phyloP scores from a whole-genome alignment of 1,140 invertebrate genomes.

The Diorhabda elongata region DNA sequence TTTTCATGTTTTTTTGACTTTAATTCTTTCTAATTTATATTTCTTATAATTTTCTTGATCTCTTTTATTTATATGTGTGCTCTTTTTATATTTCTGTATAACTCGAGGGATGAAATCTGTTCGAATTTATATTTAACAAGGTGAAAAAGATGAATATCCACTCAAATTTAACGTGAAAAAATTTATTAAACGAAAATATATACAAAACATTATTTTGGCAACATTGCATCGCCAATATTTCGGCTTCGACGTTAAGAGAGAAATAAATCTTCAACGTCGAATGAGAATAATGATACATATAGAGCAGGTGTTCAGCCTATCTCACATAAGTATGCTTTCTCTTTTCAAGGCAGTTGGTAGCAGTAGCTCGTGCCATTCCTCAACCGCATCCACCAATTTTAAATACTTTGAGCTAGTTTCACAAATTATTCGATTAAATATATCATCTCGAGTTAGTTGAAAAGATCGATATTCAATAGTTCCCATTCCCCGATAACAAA shows the following conservation, averaged over 20 bases:
- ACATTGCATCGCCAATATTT: not conserved
- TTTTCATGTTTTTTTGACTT: too few species aligned
- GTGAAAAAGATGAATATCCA: too few species aligned
- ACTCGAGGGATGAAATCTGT: too few species aligned
- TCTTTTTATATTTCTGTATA: too few species aligned
- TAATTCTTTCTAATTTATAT: too few species aligned
- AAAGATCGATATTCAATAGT: not conserved
- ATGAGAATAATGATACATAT: constrained; percentile 7
- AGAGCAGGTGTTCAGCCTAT: constrained; percentile 9
- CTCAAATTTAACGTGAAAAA: too few species aligned
- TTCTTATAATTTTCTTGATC: too few species aligned
- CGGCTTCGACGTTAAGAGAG: not conserved
- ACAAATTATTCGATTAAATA: too few species aligned
- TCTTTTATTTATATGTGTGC: too few species aligned
- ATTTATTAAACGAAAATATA: too few species aligned
- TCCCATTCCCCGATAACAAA: not conserved
- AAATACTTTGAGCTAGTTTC: too few species aligned
- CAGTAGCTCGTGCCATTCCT: constrained; percentile 4
- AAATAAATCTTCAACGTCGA: not conserved
- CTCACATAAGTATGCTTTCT: constrained; percentile 9
- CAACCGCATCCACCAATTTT: not conserved
- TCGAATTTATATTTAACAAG: too few species aligned
- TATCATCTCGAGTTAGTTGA: not conserved
- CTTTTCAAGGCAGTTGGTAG: constrained; percentile 13
- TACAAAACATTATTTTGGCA: not conserved